Base-by-base conservation (phyloP, 2,113 vertebrate species). In the Carassius carassius region DNA sequence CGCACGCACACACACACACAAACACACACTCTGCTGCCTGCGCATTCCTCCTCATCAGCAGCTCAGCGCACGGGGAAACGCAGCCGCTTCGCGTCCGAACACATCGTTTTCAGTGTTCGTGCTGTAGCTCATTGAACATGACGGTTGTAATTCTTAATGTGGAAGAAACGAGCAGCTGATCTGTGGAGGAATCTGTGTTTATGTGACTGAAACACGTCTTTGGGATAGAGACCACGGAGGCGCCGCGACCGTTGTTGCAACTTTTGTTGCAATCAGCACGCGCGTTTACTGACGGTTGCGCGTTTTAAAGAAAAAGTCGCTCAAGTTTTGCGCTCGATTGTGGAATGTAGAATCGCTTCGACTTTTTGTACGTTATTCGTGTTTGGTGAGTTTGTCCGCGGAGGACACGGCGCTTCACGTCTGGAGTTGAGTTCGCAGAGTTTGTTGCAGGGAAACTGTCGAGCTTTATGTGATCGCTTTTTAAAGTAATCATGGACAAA, bases 21-120 rank as follows among this genome's bases (percentile, higher is more conserved):
- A 73, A 13, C 60, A 41, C 67, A 47, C 69, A 8, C 78, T 3
- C 0, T 37, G 69, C 73, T 81, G 82, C 73, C 77, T 32, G 82
- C 91, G 89, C 93, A 94, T 93, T 93, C 93, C 91, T 92, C 90
- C 91, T 92, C 90, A 91, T 91, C 93, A 92, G 92, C 94, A 41
- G 79, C 78, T 54, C 65, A 90, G 92, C 93, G 92, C 91, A 92
- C 91, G 93, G 90, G 91, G 91, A 91, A 74, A 75, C 49, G 72
- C 56, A 76, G n/a, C 37, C 44, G n/a, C 41, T 29, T 35, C 62
- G 17, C 62, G 17, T 58, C 51, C 12, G 23, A 72, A 56, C 80
- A 3, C 49, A 37, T 4, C 21, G 81, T 58, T 58, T 82, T 12
- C 19, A 23, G 11, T 25, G 65, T 25, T 13, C 19, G 25, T 17